Base-by-base conservation (phyloP, 2,797 vertebrate species). In the Aeoliscus strigatus region DNA sequence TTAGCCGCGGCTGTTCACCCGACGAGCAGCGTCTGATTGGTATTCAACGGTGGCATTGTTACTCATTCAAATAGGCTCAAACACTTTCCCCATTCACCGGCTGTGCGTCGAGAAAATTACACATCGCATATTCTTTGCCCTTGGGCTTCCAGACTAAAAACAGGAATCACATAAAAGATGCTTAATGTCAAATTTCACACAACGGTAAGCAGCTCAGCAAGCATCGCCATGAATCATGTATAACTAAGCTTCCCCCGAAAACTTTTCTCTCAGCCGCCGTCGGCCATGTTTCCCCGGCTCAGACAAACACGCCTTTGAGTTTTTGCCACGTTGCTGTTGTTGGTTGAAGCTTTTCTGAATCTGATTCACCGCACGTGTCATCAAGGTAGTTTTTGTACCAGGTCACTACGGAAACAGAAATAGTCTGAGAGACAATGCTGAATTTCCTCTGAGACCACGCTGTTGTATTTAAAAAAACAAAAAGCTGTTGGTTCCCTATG, bases 151-250 rank as follows among this genome's bases (percentile, higher is more conserved):
- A 59, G 65, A 75, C 36, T 44, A 63, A 64, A 66, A 32, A 66
- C 46, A 64, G 58, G 66, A 70, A 67, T 73, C 76, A 75, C 69
- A 79, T 70, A 75, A 84, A 82, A 82, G 56, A 82, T 74, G 62
- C 62, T 68, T 78, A 81, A 85, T 79, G 78, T 82, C 69, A 82
- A 70, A 84, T 86, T 86, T 84, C 76, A 86, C 78, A 83, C 73
- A 74, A 73, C 69, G 75, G 79, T 79, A 75, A 77, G 72, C 75
- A 70, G 66, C 68, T 73, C 75, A 77, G 48, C 31, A 60, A 73
- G 75, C 77, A 36, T 57, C 8, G 48, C 56, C 66, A 70, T 81
- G 78, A 85, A 83, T 86, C 75, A 73, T 75, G 71, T 71, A 79
- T 76, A 70, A 27, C 71, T 66, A 50, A 30, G n/a, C 31, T 36